phyloP scores from a whole-genome alignment of 2,797 vertebrate genomes.

The Ambastaia sidthimunki region DNA sequence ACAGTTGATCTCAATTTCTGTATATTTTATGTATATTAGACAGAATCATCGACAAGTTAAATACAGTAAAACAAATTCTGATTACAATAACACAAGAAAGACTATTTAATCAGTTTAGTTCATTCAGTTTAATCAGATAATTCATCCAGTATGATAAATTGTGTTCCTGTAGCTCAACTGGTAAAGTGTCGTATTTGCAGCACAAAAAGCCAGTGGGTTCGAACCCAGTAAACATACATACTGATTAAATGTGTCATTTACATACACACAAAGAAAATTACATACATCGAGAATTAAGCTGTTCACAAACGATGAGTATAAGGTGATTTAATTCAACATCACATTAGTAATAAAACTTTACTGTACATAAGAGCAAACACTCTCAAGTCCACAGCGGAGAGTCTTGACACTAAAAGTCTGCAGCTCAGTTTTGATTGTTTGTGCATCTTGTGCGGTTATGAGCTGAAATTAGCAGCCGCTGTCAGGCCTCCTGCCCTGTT shows the following conservation, averaged over 20 bases:
- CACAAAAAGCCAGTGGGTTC: too few relatives aligned
- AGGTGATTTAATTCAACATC: not conserved
- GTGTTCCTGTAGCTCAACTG: too few relatives aligned
- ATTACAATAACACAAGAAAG: too few relatives aligned
- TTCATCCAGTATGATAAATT: too few relatives aligned
- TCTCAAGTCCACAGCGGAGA: not conserved
- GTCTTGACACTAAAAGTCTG: not conserved
- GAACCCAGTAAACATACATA: too few relatives aligned
- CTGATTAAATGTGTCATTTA: too few relatives aligned
- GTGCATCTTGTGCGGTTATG: conserved; percentile 20
- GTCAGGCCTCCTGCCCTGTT: conserved; percentile 46
- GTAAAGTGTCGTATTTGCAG: too few relatives aligned
- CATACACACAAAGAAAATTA: too few relatives aligned
- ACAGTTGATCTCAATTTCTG: not conserved
- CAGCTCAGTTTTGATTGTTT: conserved; percentile 7
- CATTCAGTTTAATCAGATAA: too few relatives aligned
- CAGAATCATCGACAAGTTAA: too few relatives aligned
- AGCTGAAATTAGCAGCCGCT: conserved; percentile 42
- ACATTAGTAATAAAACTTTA: not conserved
- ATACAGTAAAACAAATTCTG: too few relatives aligned
- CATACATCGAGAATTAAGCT: not conserved
- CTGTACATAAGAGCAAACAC: not conserved
- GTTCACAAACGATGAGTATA: not conserved
- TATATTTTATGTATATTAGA: not conserved
- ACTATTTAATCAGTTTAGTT: too few relatives aligned